phyloP scores from a whole-genome alignment of 2,113 vertebrate genomes.

The Bufo bufo region DNA sequence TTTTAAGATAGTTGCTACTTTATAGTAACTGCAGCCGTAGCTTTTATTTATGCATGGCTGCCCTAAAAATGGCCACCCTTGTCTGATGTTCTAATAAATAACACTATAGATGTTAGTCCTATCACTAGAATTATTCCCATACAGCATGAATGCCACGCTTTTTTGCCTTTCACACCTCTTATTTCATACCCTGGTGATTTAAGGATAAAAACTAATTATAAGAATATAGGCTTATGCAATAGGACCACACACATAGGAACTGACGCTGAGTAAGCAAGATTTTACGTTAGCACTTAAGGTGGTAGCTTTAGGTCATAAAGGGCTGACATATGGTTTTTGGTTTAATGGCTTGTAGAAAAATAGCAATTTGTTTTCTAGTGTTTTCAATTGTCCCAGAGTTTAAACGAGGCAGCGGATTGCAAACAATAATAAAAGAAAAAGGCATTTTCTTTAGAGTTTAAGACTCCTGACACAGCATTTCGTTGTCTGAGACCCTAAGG shows the following conservation, averaged over 20 bases:
- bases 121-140: neutral
- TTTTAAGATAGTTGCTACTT: neutral
- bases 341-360: slow-evolving; percentile 49
- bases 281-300: slow-evolving; percentile 41
- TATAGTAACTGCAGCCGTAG: no score
- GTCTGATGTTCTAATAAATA: neutral
- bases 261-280: slow-evolving; percentile 39
- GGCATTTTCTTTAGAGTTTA: slow-evolving; percentile 32
- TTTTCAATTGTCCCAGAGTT: slow-evolving; percentile 39
- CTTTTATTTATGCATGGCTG: neutral
- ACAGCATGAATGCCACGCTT: neutral
- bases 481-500: slow-evolving; percentile 48
- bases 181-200: slow-evolving; percentile 28
- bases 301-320: slow-evolving; percentile 47
- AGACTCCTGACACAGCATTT: slow-evolving; percentile 55
- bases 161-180: neutral
- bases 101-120: neutral
- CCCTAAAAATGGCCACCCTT: neutral
- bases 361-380: slow-evolving; percentile 48
- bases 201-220: slow-evolving; percentile 31
- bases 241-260: neutral
- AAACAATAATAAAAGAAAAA: slow-evolving; percentile 49
- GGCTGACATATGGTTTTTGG: slow-evolving; percentile 51
- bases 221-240: slow-evolving; percentile 21
- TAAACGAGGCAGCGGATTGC: slow-evolving; percentile 49